These are phyloP conservation scores for Lepus europaeus DNA, from an alignment of 2,113 vertebrate genomes.

Conservation along the genomic window DNA sequence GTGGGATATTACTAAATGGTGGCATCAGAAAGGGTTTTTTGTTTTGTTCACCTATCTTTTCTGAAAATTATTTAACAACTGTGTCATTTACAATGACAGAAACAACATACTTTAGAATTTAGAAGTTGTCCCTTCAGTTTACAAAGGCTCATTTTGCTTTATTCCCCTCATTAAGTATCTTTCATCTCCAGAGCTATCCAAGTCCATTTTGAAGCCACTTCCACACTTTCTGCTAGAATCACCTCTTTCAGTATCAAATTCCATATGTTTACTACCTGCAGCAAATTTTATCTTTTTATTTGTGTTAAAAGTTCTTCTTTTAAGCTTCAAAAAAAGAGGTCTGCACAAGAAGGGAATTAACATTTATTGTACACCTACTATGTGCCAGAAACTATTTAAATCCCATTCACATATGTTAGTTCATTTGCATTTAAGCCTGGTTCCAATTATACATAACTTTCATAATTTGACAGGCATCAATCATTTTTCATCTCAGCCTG, in stretches of 20 bases:
- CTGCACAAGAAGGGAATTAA: slow-evolving; percentile 69
- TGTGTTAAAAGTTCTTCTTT: slow-evolving; percentile 59
- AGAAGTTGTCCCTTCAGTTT: slow-evolving; percentile 18
- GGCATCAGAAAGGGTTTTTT: neutral
- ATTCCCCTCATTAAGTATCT: neutral
- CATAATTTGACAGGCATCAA: slow-evolving; percentile 84
- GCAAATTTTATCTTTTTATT: slow-evolving; percentile 61
- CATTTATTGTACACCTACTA: slow-evolving; percentile 84
- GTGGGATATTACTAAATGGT: neutral
- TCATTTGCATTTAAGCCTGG: slow-evolving; percentile 83
- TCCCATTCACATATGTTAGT: slow-evolving; percentile 82
- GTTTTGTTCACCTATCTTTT: slow-evolving; percentile 29
- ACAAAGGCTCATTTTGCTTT: slow-evolving; percentile 17
- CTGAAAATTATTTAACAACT: slow-evolving; percentile 64
- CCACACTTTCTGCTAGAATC: slow-evolving; percentile 37
- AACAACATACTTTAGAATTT: slow-evolving; percentile 56
- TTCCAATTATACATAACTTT: slow-evolving; percentile 81
- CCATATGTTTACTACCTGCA: slow-evolving; percentile 48
- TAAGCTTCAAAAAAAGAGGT: slow-evolving; percentile 65
- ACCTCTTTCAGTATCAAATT: slow-evolving; percentile 32
- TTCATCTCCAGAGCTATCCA: slow-evolving; percentile 28
- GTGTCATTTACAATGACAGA: slow-evolving; percentile 49
- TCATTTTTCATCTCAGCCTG: slow-evolving; percentile 80
- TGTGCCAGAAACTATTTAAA: slow-evolving; percentile 83
- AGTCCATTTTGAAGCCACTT: slow-evolving; percentile 40